Base-by-base conservation (phyloP, 1,140 invertebrate genomes). In the Prorops nasuta region DNA sequence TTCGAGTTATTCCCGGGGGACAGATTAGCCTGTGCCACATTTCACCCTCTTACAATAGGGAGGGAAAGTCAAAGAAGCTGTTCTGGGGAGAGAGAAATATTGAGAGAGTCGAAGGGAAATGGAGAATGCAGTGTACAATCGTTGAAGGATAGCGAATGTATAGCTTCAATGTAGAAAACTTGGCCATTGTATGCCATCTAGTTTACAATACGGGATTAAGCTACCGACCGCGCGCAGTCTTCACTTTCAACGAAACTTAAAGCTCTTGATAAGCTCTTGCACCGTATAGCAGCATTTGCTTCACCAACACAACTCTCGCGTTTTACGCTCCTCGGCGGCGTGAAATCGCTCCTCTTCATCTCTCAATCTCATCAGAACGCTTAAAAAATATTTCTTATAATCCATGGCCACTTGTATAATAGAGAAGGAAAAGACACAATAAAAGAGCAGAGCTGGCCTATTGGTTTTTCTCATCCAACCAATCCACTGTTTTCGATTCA, bases 121-220 rank as follows among this genome's bases (percentile, higher is more conserved):
- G 57, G 54, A 51, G 44, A 60, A 56, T 47, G 52, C n/a, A n/a
- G n/a, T n/a, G n/a, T n/a, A n/a, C n/a, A n/a, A n/a, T n/a, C n/a
- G n/a, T n/a, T n/a, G n/a, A n/a, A n/a, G 50, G 54, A 57, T 51
- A 60, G 52, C 58, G 54, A 67, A 50, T 44, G 46, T 47, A 43
- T 40, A 32, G 55, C 36, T 10, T 28, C 24, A 10, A 28, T n/a
- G 54, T 59, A 60, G 61, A 66, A 68, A 72, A 66, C 64, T 67
- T 69, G 58, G 54, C 51, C 45, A 60, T 63, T 69, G 63, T 67
- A 64, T 63, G 57, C 60, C 56, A 54, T 57, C 64, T 69, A 69
- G 66, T 75, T 74, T 69, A 67, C 67, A 75, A 74, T 74, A 72
- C 62, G 64, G 69, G 70, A 72, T 73, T 72, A 74, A 72, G 65